phyloP scores from a whole-genome alignment of 2,797 vertebrate species.

The Gymnoscopelus microlampas region DNA sequence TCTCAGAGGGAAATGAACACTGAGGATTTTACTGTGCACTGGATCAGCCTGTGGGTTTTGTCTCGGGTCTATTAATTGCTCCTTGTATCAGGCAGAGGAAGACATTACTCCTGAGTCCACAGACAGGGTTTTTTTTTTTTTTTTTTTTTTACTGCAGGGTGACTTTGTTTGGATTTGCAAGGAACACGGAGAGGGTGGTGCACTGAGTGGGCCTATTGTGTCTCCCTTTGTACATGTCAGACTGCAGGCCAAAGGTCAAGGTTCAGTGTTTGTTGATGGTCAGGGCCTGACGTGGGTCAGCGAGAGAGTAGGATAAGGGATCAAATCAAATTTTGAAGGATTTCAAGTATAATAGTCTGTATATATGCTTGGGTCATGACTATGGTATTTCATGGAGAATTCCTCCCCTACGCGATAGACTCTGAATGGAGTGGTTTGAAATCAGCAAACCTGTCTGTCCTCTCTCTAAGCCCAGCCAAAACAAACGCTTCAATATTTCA shows the following conservation, averaged over 20 bases:
- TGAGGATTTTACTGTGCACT: neutral
- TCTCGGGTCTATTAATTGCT: conserved; percentile 21
- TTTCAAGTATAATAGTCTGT: neutral
- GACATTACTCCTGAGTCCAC: conserved; percentile 20
- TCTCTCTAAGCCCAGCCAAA: conserved; percentile 8
- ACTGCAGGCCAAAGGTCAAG: conserved; percentile 5
- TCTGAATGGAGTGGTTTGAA: conserved; percentile 1
- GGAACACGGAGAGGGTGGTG: neutral
- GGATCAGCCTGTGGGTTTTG: neutral
- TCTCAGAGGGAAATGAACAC: too few species aligned
- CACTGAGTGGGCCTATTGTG: conserved; percentile 7
- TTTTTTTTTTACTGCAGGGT: conserved; percentile 9
- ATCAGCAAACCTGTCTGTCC: conserved; percentile 9
- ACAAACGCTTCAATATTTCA: conserved; percentile 2
- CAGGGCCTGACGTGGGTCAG: neutral
- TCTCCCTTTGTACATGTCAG: conserved; percentile 3
- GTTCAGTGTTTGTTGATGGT: conserved; percentile 5
- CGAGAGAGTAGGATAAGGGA: neutral
- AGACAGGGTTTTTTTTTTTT: conserved; percentile 9
- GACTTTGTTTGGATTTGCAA: conserved; percentile 12
- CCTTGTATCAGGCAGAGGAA: conserved; percentile 37
- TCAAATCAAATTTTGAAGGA: neutral
- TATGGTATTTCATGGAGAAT: neutral
- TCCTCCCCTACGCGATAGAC: neutral
- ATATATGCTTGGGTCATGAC: too few species aligned